A percentile compares a stretch with the other conserved stretches of the same genome.
phyloP scores from a whole-genome alignment of 2,113 vertebrate genomes.

The Pithys albifrons region DNA sequence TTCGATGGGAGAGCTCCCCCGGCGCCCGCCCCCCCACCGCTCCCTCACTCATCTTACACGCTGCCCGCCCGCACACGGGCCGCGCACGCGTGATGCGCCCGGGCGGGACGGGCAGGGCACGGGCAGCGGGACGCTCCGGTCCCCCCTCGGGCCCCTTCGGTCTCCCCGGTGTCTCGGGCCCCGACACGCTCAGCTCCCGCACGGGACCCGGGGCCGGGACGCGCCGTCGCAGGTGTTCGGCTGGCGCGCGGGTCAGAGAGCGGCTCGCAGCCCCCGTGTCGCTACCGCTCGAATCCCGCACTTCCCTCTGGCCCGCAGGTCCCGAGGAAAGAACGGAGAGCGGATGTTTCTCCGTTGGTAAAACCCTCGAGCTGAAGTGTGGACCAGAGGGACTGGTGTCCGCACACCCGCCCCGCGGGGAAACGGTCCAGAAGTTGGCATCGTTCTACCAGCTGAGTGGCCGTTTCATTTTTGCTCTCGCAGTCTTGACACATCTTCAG shows the following conservation, averaged over 20 bases:
- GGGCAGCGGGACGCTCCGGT: not conserved
- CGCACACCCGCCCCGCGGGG: not conserved
- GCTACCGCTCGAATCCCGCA: not conserved
- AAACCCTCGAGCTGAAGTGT: not conserved
- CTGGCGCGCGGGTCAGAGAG: not conserved
- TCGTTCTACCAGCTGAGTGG: fast-evolving
- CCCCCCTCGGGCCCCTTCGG: too few species aligned
- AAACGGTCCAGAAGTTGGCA: not conserved
- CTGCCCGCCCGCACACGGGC: slow-evolving; percentile 71
- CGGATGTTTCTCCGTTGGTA: not conserved
- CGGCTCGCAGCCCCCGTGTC: too few species aligned
- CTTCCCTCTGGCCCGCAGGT: not conserved
- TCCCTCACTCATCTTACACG: slow-evolving; percentile 86
- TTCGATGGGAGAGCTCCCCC: slow-evolving; percentile 78
- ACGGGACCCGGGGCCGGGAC: not conserved
- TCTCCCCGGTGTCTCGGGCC: not conserved
- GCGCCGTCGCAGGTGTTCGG: not conserved
- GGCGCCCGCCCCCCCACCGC: slow-evolving; percentile 64
- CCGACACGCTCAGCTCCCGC: not conserved
- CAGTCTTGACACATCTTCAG: not conserved
- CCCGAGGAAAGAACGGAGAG: not conserved
- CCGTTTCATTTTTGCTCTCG: not conserved
- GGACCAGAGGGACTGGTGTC: not conserved
- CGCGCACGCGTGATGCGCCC: slow-evolving; percentile 54
- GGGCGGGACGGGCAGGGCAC: not conserved